Evolutionary conservation across 2,113 vertebrate species (phyloP).

Genomic region (Ibidorhyncha struthersii): DNA sequence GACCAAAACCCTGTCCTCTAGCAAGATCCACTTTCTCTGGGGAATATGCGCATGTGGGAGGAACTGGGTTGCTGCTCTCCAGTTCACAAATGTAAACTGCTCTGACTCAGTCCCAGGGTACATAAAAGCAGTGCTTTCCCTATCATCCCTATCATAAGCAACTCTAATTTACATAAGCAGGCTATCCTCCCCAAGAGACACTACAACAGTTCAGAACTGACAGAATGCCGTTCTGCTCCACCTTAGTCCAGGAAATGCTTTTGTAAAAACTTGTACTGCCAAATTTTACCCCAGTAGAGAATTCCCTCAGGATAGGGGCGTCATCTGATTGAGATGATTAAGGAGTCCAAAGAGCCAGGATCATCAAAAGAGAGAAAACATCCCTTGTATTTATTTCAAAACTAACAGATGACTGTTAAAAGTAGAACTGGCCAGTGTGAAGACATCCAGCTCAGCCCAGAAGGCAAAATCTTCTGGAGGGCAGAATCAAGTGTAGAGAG

Average conservation of each 20-base stretch:
- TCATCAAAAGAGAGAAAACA: constrained; percentile 29
- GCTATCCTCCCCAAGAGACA: background rate
- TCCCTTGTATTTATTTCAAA: constrained; percentile 11
- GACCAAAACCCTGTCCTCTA: background rate
- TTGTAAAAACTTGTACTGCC: background rate
- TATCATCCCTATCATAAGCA: background rate
- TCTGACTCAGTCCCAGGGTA: constrained; percentile 6
- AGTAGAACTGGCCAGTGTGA: background rate
- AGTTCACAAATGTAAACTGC: background rate
- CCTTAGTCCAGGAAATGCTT: constrained; percentile 12
- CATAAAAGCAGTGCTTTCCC: background rate
- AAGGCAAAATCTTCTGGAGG: background rate
- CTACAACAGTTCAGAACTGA: background rate
- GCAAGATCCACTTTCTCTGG: background rate
- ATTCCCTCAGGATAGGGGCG: background rate
- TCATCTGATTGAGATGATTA: constrained; percentile 6
- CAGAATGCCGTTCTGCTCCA: background rate
- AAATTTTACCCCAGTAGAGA: background rate
- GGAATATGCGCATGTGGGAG: background rate
- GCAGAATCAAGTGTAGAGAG: background rate
- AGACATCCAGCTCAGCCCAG: background rate
- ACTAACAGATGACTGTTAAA: background rate
- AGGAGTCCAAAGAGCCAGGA: background rate
- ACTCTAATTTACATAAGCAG: background rate
- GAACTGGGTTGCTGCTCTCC: background rate